Conservation (phyloP, 92 coral and sea anemone species). For the Epizoanthus stellaris region DNA sequence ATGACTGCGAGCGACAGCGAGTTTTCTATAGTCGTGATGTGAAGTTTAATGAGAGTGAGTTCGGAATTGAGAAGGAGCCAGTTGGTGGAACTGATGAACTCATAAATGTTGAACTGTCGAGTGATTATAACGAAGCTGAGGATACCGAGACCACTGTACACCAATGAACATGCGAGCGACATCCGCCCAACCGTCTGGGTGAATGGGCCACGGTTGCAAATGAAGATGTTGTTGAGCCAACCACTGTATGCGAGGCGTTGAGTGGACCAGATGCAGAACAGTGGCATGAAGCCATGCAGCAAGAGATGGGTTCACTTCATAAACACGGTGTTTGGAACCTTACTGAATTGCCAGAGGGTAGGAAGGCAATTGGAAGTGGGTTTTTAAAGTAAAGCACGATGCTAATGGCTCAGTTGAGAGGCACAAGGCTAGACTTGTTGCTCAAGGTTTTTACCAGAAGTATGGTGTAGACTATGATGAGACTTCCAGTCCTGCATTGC, state of each 20-base stretch:
- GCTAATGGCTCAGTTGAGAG: constrained; percentile 72
- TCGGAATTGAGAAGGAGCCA: constrained; percentile 48
- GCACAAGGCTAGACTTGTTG: constrained; percentile 70
- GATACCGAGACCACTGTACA: constrained; percentile 36
- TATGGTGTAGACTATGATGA: constrained; percentile 73
- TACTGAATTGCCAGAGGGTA: constrained; percentile 54
- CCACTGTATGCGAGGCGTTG: constrained; percentile 60
- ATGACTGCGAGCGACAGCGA: constrained; percentile 51
- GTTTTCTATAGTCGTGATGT: constrained; percentile 65
- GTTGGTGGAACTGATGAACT: constrained; percentile 41
- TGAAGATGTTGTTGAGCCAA: constrained; percentile 56
- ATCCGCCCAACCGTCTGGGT: constrained; percentile 57
- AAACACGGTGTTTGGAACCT: constrained; percentile 64
- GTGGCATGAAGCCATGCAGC: constrained; percentile 64
- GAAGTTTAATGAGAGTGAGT: constrained; percentile 50
- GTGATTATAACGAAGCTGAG: constrained; percentile 48
- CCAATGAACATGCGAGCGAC: constrained; percentile 57
- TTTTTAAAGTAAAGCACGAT: constrained; percentile 63
- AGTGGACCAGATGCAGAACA: constrained; percentile 48
- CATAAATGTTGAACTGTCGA: constrained; percentile 49
- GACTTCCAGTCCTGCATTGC: constrained; percentile 64
- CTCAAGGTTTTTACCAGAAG: constrained; percentile 73
- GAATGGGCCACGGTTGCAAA: constrained; percentile 63
- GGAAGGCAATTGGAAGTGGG: constrained; percentile 69
- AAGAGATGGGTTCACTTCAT: constrained; percentile 51